phyloP scores from a whole-genome alignment of 2,113 vertebrate species.

The Gopherus evgoodei region DNA sequence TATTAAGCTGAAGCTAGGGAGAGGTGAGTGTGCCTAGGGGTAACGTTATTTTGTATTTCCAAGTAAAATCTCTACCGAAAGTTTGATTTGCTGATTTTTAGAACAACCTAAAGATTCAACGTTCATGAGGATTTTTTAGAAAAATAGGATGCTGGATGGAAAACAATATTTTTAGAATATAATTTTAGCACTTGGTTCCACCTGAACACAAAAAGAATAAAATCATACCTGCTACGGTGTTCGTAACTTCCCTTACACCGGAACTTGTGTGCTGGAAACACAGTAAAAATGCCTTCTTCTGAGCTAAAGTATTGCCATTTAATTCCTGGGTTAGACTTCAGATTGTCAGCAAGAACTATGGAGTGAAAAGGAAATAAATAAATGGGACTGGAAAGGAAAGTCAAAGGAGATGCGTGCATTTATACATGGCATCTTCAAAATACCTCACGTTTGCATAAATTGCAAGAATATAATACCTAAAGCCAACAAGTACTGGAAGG shows the following conservation, averaged over 20 bases:
- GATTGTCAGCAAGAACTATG: conserved; percentile 96
- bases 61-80: not conserved
- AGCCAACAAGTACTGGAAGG: not conserved
- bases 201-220: accelerated
- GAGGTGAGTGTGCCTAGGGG: not conserved
- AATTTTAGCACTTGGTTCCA: accelerated
- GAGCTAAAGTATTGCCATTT: conserved; percentile 99
- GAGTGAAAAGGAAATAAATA: not conserved
- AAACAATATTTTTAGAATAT: not conserved
- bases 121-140: not conserved
- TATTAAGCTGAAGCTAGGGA: not conserved
- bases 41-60: not conserved
- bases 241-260: conserved; percentile 96
- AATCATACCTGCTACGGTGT: conserved; percentile 93
- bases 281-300: conserved; percentile 98
- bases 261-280: conserved; percentile 98
- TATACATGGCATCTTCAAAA: not conserved
- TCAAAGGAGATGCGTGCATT: not conserved
- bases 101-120: not conserved
- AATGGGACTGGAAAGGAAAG: not conserved
- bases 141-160: not conserved
- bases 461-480: not conserved
- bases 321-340: conserved; percentile 98
- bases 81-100: not conserved
- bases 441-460: accelerated